Conservation (phyloP, 2,888 invertebrate species). For the Melieria picta region DNA sequence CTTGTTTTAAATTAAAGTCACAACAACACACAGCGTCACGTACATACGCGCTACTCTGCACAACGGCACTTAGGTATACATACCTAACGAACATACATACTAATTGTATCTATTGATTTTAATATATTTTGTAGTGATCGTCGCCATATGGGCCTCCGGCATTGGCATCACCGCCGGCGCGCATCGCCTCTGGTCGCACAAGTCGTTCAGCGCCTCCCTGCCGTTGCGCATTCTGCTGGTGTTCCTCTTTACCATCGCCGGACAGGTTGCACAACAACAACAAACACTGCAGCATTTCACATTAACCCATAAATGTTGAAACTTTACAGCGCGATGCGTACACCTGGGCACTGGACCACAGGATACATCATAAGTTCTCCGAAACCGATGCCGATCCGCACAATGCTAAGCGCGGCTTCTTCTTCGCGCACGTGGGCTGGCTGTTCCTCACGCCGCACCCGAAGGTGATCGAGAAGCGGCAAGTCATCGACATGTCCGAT, state of each 20-base stretch:
- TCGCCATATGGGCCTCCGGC: constrained; percentile 75
- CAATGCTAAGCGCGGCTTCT: constrained; percentile 85
- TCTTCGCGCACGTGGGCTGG: constrained; percentile 95
- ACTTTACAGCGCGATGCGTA: constrained; percentile 79
- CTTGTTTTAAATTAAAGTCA: neutral
- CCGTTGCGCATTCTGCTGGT: constrained; percentile 76
- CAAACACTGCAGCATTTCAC: neutral
- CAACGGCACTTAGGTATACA: neutral
- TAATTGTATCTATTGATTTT: neutral
- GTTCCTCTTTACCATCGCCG: constrained; percentile 80
- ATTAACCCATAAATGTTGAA: neutral
- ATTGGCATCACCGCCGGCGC: constrained; percentile 86
- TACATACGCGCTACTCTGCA: no score
- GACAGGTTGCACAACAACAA: constrained; percentile 70
- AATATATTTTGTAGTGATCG: constrained; percentile 66
- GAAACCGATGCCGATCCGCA: constrained; percentile 83
- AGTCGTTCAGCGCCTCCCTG: constrained; percentile 79
- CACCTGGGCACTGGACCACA: constrained; percentile 87
- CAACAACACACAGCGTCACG: neutral
- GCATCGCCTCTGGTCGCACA: constrained; percentile 83
- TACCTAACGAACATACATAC: neutral
- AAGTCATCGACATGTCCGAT: constrained; percentile 76
- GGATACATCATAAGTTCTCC: constrained; percentile 89
- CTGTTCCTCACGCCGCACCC: constrained; percentile 86
- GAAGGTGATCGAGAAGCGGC: constrained; percentile 75